Evolutionary conservation across 2,113 vertebrate genomes (phyloP), one percentile per base, ranked within the genome.

Genomic region (Poeciliopsis prolifica): DNA sequence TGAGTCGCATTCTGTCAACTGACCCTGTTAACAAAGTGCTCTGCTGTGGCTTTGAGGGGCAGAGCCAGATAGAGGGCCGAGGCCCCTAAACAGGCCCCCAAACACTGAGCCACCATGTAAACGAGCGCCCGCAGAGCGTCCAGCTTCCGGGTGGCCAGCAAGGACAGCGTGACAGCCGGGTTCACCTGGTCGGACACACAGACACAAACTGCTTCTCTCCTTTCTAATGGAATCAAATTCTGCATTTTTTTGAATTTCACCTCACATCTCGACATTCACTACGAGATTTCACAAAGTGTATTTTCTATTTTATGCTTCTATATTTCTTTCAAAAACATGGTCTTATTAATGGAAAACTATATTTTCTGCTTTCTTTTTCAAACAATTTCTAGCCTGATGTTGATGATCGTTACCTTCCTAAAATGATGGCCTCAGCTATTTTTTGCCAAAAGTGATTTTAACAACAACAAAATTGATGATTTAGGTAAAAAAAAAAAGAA

Each of bases 91-190:
- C 78, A 86, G 51, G 95, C 94, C n/a, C 95, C 95, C 61, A 94
- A 13, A 82, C 95, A 95, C 84, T 96, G 96, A 1, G 93, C 95
- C 65, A 93, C 48, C 3, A 96, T 54, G 30, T 87, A 94, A 44
- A 84, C 64, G 0, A 90, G 31, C 1, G 90, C 93, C 1, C 85
- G 89, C 67, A 95, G 86, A 12, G 84, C 67, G 0, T 96, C 94
- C 78, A 96, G 75, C 68, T 89, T 94, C 72, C 93, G 93, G 48
- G 95, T 94, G 82, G 93, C 95, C 82, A 96, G 78, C 62, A 96
- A 87, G 2, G 94, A 92, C 86, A 96, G 81, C 30, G 95, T 96
- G 66, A 97, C 84, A 0, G 95, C 94, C 0, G 95, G 96, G 88
- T 96, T 96, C 84, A 95, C 92, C 94, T 95, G 86, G 72, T 61